A percentile compares a stretch with the other conserved stretches of the same genome.
phyloP scores from a whole-genome alignment of 2,113 vertebrate species.

The Ageneiosus marmoratus region DNA sequence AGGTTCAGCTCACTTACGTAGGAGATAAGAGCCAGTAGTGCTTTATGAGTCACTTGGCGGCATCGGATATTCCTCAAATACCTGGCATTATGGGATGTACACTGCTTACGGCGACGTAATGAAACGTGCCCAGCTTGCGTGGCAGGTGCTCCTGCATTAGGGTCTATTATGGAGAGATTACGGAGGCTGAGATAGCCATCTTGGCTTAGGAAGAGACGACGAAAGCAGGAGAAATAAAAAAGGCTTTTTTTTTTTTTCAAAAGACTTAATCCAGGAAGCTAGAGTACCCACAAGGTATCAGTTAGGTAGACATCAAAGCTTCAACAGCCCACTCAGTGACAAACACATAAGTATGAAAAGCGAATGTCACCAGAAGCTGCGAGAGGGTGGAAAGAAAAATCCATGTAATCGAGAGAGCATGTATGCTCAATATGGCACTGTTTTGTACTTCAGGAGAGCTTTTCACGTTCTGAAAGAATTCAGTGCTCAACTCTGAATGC shows the following conservation, averaged over 20 bases:
- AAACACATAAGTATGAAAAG: slow-evolving; percentile 47
- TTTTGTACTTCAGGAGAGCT: slow-evolving; percentile 23
- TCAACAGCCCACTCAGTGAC: slow-evolving; percentile 53
- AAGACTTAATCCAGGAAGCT: slow-evolving; percentile 55
- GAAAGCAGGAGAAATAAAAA: slow-evolving; percentile 24
- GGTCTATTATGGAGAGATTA: slow-evolving; percentile 62
- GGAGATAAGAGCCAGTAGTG: slow-evolving; percentile 76
- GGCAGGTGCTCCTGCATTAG: slow-evolving; percentile 89
- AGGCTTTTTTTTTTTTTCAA: slow-evolving; percentile 12
- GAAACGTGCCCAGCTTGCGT: slow-evolving; percentile 85
- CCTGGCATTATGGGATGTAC: slow-evolving; percentile 93
- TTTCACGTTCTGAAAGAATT: slow-evolving; percentile 30
- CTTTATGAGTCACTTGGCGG: slow-evolving; percentile 91
- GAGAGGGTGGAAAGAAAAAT: slow-evolving; percentile 24
- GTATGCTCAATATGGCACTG: slow-evolving; percentile 29
- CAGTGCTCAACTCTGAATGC: not conserved
- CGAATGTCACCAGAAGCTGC: slow-evolving; percentile 49
- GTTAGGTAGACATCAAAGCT: slow-evolving; percentile 58
- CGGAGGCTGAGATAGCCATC: slow-evolving; percentile 57
- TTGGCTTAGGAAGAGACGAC: slow-evolving; percentile 49
- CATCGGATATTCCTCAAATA: slow-evolving; percentile 91
- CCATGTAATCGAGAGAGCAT: not conserved
- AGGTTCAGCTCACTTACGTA: slow-evolving; percentile 58
- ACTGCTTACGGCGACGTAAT: slow-evolving; percentile 90
- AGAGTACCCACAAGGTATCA: slow-evolving; percentile 53